These are phyloP conservation scores for Ailurus styani DNA, from an alignment of 2,113 vertebrate species.

Conservation along the genomic window DNA sequence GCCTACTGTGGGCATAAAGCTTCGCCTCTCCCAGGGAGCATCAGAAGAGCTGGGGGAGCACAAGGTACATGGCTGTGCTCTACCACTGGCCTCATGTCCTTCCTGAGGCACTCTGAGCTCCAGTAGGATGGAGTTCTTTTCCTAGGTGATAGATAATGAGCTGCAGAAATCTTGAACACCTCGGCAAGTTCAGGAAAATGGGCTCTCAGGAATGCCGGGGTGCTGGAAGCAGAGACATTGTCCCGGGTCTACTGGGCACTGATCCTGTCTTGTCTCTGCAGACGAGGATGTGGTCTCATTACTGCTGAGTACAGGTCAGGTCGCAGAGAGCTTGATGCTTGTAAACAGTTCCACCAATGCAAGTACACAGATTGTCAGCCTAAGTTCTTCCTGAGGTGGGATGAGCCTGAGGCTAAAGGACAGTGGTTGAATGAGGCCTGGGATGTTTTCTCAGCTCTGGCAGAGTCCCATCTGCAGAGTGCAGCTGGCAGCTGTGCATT, in stretches of 20 bases:
- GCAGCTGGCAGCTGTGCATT: background rate
- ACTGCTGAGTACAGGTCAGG: background rate
- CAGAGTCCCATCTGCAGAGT: background rate
- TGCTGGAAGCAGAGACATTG: background rate
- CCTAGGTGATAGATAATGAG: background rate
- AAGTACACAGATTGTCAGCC: background rate
- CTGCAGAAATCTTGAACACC: background rate
- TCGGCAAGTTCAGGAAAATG: background rate
- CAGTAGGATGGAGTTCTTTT: background rate
- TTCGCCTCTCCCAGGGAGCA: rapidly evolving
- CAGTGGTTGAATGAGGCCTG: background rate
- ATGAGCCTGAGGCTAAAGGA: background rate
- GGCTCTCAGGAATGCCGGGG: background rate
- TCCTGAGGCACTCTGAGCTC: background rate
- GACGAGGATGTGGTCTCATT: background rate
- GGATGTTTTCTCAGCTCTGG: background rate
- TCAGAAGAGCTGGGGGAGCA: background rate
- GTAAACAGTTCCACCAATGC: background rate
- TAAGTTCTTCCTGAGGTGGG: background rate
- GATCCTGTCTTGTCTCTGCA: background rate
- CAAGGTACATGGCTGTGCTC: background rate
- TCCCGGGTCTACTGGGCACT: background rate
- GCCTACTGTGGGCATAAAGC: rapidly evolving
- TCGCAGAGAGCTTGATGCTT: background rate
- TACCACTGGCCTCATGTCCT: rapidly evolving